Base-by-base conservation (phyloP, 2,113 vertebrate genomes). In the Anhinga rufa region DNA sequence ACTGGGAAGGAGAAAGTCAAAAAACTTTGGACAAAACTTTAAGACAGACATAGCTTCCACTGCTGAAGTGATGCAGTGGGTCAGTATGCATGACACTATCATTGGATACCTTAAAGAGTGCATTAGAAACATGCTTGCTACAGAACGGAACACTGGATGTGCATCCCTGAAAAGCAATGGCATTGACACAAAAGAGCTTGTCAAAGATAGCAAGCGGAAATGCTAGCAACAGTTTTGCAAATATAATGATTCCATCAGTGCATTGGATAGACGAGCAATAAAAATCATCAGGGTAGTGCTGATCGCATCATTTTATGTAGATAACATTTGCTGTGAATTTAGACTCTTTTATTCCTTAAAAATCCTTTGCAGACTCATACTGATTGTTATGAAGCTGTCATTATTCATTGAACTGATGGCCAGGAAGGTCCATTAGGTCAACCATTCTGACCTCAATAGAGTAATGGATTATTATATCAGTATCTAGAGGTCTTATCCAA, bases 161-260 rank as follows among this genome's bases (percentile, higher is more conserved):
- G 76, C 68, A 80, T 93, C 54, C 58, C 42, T 90, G 82, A 86
- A 95, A 95, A 88, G 88, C 49, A 70, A 16, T 62, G 88, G 32
- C 66, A 75, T 69, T 61, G 71, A 90, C 82, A 93, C 71, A 94
- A 86, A 86, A 60, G 68, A 66, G 32, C 85, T 96, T 94, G 94
- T 95, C 94, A 94, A 49, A 93, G 66, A 86, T 26, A 93, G 71
- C 29, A 92, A 82, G 88, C 42, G 58, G 51, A 94, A 96, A 88
- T 90, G 75, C 71, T n/a, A 81, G 62, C 31, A 46, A 55, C 13
- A 46, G 32, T 86, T 95, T 83, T 95, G 85, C 58, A 83, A 91
- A 55, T 86, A 34, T 90, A 86, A 92, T 77, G 44, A 62, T 94
- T 82, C 82, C 75, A 77, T 93, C 66, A 65, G 54, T n/a, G 38